A percentile compares a stretch with the other conserved stretches of the same genome.
Evolutionary conservation across 1,140 invertebrate species (phyloP).

Genomic region (Nasonia giraulti): DNA sequence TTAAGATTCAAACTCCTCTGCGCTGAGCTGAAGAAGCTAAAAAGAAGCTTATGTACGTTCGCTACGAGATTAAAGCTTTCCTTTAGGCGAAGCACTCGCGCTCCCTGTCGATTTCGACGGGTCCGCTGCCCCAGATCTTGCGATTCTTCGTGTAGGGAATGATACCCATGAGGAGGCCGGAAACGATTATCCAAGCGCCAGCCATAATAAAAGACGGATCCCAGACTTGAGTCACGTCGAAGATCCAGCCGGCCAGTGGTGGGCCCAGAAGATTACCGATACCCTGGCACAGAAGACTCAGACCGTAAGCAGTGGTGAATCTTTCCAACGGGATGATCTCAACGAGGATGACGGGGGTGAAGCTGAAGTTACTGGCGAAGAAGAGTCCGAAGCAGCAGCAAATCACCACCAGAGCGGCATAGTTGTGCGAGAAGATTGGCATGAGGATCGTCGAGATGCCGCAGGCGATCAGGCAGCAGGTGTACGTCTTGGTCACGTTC

Average conservation of each 20-base stretch:
- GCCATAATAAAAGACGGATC: slow-evolving; percentile 84
- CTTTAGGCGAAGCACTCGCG: slow-evolving; percentile 42
- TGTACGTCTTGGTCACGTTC: slow-evolving; percentile 87
- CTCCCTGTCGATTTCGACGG: slow-evolving; percentile 76
- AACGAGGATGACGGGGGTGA: slow-evolving; percentile 90
- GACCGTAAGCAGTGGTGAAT: slow-evolving; percentile 92
- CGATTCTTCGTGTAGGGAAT: slow-evolving; percentile 81
- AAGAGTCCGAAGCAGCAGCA: slow-evolving; percentile 86
- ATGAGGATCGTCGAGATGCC: slow-evolving; percentile 83
- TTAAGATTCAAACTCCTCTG: too few relatives aligned
- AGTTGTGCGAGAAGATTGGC: slow-evolving; percentile 80
- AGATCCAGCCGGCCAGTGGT: slow-evolving; percentile 80
- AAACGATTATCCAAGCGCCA: slow-evolving; percentile 84
- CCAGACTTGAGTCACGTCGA: slow-evolving; percentile 82
- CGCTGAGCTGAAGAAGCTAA: too few relatives aligned
- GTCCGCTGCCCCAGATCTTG: slow-evolving; percentile 78
- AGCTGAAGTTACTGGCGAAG: slow-evolving; percentile 90
- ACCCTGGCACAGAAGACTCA: slow-evolving; percentile 90
- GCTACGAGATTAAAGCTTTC: too few relatives aligned
- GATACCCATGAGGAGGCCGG: slow-evolving; percentile 82
- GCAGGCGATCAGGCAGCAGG: slow-evolving; percentile 84
- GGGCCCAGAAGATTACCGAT: slow-evolving; percentile 81
- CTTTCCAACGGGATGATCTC: slow-evolving; percentile 85
- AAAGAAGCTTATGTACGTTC: too few relatives aligned
- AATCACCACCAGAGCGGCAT: slow-evolving; percentile 76